Conservation (phyloP, 2,113 vertebrate species). For the Poecile atricapillus region DNA sequence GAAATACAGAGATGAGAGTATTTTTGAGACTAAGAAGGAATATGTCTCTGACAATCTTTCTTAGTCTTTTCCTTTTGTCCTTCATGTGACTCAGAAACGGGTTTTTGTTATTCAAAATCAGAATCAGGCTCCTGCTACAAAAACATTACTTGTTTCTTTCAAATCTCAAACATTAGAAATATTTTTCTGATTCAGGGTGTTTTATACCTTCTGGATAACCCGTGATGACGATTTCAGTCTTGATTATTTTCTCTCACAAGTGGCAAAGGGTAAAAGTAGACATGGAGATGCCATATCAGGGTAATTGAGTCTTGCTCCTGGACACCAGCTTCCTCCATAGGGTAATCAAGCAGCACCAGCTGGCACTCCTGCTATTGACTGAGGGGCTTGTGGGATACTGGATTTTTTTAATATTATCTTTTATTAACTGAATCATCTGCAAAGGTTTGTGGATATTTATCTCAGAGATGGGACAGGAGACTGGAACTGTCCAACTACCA, state of each 20-base stretch:
- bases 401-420: neutral
- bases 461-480: neutral
- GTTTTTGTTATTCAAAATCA: neutral
- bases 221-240: neutral
- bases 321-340: neutral
- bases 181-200: neutral
- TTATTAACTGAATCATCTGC: neutral
- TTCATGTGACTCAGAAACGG: neutral
- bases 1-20: neutral
- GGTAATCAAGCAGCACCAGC: neutral
- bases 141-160: neutral
- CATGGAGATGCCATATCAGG: accelerated
- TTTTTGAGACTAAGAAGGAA: neutral
- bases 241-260: neutral
- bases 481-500: neutral
- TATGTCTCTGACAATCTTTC: neutral
- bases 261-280: neutral
- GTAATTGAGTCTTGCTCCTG: neutral
- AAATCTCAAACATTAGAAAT: neutral
- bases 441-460: neutral
- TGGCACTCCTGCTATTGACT: neutral
- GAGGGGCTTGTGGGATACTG: neutral
- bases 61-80: neutral
- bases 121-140: neutral
- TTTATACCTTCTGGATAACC: neutral